A percentile compares a stretch with the other conserved stretches of the same genome.
These are phyloP conservation scores for Drosophila ercepeae DNA, from an alignment of 1,140 invertebrate species.

Conservation along the genomic window DNA sequence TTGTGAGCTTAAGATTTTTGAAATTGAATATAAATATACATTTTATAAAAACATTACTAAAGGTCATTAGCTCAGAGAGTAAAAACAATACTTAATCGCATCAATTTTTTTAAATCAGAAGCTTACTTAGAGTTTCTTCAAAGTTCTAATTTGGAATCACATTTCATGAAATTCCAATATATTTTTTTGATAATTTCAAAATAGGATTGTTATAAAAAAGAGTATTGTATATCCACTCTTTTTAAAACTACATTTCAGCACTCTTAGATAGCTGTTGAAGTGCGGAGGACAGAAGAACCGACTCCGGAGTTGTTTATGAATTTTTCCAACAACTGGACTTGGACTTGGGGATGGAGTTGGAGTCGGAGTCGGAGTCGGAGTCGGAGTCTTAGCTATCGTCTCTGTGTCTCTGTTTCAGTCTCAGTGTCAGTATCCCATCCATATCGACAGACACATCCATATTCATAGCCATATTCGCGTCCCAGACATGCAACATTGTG, in stretches of 20 bases:
- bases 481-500: slow-evolving; percentile 68
- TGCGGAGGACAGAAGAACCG: slow-evolving; percentile 21
- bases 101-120: too few species aligned
- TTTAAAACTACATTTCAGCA: neutral
- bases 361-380: slow-evolving; percentile 17
- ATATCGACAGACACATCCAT: slow-evolving; percentile 2
- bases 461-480: slow-evolving; percentile 14
- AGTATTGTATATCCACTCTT: neutral
- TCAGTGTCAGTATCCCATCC: slow-evolving; percentile 15
- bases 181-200: too few species aligned
- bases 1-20: too few species aligned
- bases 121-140: neutral
- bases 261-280: slow-evolving; percentile 18
- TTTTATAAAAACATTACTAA: too few species aligned
- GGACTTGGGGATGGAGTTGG: slow-evolving; percentile 42
- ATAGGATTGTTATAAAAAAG: neutral
- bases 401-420: slow-evolving; percentile 14
- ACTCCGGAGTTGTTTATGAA: slow-evolving; percentile 71
- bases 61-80: too few species aligned
- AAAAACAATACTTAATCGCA: too few species aligned
- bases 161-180: too few species aligned
- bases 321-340: slow-evolving; percentile 58
- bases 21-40: too few species aligned
- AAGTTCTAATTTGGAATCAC: neutral
- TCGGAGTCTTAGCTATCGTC: slow-evolving; percentile 25